phyloP scores from a whole-genome alignment of 92 coral and sea anemone genomes.

The Phymanthus crucifer region DNA sequence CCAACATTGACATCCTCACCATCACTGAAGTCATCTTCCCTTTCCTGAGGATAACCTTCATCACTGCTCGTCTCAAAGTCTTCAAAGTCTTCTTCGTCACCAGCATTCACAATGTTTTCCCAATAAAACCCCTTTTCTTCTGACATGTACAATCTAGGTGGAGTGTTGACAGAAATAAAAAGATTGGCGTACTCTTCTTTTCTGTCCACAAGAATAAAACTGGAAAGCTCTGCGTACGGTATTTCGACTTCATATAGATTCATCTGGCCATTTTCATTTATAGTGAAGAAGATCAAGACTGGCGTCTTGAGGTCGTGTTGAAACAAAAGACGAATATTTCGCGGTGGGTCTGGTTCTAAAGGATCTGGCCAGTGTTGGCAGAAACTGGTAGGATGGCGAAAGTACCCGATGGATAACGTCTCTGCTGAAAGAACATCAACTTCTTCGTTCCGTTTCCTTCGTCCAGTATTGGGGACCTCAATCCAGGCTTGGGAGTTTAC shows the following conservation, averaged over 20 bases:
- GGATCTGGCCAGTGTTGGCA: slow-evolving; percentile 76
- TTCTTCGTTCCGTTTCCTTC: slow-evolving; percentile 25
- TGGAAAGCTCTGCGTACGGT: slow-evolving; percentile 75
- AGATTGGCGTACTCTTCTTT: slow-evolving; percentile 21
- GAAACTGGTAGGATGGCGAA: slow-evolving; percentile 58
- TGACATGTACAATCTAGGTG: slow-evolving; percentile 61
- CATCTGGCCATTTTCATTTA: slow-evolving; percentile 15
- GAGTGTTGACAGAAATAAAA: slow-evolving; percentile 45
- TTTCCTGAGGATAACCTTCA: slow-evolving; percentile 45
- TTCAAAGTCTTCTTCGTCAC: slow-evolving; percentile 37
- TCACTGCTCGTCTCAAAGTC: slow-evolving; percentile 36
- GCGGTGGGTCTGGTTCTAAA: slow-evolving; percentile 18
- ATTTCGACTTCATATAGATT: slow-evolving; percentile 53
- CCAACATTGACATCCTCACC: slow-evolving; percentile 49
- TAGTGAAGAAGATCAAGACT: slow-evolving; percentile 58
- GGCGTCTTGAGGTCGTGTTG: slow-evolving; percentile 81
- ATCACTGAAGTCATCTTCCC: slow-evolving; percentile 15
- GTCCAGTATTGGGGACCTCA: slow-evolving; percentile 38
- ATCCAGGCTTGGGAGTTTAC: slow-evolving; percentile 55
- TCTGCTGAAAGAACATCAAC: slow-evolving; percentile 73
- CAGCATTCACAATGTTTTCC: slow-evolving; percentile 25
- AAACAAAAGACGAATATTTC: slow-evolving; percentile 62
- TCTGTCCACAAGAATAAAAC: slow-evolving; percentile 65
- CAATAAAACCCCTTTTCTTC: background rate
- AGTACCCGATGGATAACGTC: slow-evolving; percentile 69